Evolutionary conservation across 2,113 vertebrate genomes (phyloP), one percentile per base, ranked within the genome.

Genomic region (Myotis lucifugus): DNA sequence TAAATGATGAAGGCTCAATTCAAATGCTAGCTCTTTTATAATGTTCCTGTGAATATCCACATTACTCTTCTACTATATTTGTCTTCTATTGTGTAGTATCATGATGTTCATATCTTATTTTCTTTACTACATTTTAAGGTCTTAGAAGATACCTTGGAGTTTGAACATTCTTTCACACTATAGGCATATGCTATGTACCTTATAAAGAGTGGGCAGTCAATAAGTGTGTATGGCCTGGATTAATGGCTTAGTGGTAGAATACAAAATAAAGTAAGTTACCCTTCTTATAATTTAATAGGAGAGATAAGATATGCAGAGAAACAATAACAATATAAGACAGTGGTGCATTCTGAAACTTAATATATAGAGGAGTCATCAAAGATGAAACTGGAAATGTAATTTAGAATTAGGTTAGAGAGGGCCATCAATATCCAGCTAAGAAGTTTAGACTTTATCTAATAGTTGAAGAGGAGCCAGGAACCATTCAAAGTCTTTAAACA

Each of bases 391-490:
- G 42, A 78, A 84, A 88, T 56, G 52, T 67, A 64, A 89, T 94
- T 66, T 83, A 61, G n/a, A 88, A 92, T 87, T 92, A 84, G 5
- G 17, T 93, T 78, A 64, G 54, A 90, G 32, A 87, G 37, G 17
- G 34, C 46, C 89, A 93, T 88, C 59, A 50, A 74, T 81, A 86
- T 48, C 46, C 50, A 50, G 14, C 84, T 76, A 85, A 90, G 86
- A 18, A 94, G 10, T 74, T 91, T 87, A 87, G 78, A 66, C 19
- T 85, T 88, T 29, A 77, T 88, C 92, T 92, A 85, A 93, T 67
- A 54, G 40, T 59, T 95, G 74, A 84, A 88, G 92, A 94, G 59
- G 59, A 93, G 34, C 89, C 87, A 93, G 90, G 46, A 91, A 67
- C 64, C 70, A 91, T 77, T 81, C 27, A 48, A 87, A 85, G 59